Conservation (phyloP, 2,113 vertebrate genomes). For the Platysternon megacephalum region DNA sequence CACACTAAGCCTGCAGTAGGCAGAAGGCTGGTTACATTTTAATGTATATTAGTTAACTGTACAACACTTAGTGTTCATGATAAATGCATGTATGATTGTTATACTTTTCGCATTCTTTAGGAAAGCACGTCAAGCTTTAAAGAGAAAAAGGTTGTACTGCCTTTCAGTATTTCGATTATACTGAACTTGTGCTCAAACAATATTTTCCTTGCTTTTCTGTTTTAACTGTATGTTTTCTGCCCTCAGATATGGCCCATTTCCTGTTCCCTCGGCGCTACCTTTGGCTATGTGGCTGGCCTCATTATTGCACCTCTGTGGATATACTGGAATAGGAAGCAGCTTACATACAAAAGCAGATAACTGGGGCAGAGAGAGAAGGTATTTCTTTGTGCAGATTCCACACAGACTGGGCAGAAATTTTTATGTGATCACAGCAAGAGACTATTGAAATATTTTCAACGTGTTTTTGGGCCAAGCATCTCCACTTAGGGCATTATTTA, state of each 20-base stretch:
- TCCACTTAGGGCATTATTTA: conserved; percentile 69
- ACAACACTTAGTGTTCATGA: conserved; percentile 77
- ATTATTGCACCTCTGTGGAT: conserved; percentile 92
- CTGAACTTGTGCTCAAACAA: conserved; percentile 75
- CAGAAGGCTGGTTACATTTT: conserved; percentile 74
- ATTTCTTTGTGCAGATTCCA: conserved; percentile 78
- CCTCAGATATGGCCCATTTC: conserved; percentile 96
- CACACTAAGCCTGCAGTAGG: conserved; percentile 67
- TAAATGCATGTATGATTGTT: conserved; percentile 61
- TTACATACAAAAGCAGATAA: conserved; percentile 96
- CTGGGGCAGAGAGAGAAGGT: conserved; percentile 73
- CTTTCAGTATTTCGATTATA: conserved; percentile 65
- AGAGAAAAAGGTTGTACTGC: conserved; percentile 45
- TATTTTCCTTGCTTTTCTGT: conserved; percentile 37
- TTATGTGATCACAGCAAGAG: conserved; percentile 66
- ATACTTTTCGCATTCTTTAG: conserved; percentile 76
- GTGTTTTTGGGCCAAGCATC: conserved; percentile 68
- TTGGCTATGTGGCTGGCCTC: conserved; percentile 90
- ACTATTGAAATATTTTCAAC: conserved; percentile 39
- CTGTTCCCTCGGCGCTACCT: conserved; percentile 92
- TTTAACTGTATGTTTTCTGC: conserved; percentile 45
- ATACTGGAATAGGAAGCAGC: conserved; percentile 94
- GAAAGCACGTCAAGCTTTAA: conserved; percentile 77
- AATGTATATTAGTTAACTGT: conserved; percentile 70
- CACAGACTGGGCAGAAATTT: conserved; percentile 78